Evolutionary conservation across 2,113 vertebrate genomes (phyloP).

Genomic region (Aramus guarauna): DNA sequence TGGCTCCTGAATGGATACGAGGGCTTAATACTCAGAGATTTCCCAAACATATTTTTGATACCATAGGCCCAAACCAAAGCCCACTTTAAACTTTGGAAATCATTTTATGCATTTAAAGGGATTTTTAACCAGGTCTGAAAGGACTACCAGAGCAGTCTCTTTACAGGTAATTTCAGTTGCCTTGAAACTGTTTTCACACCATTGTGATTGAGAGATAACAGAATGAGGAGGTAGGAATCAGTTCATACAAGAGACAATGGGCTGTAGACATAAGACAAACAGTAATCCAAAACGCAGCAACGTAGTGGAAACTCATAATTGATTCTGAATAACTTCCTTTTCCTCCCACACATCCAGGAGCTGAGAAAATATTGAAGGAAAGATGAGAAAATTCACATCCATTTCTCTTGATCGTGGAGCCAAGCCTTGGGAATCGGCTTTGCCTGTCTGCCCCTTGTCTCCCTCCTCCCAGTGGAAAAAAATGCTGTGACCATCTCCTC

Average conservation of each 20-base stretch:
- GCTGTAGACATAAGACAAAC: background rate
- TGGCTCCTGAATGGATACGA: background rate
- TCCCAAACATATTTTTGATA: background rate
- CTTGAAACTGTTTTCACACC: background rate
- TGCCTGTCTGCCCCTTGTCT: background rate
- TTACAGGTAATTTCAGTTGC: background rate
- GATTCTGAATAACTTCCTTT: constrained; percentile 60
- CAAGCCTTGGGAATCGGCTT: background rate
- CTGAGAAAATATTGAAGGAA: constrained; percentile 43
- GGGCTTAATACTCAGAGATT: background rate
- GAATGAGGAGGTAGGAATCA: background rate
- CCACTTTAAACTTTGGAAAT: background rate
- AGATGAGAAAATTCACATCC: constrained; percentile 35
- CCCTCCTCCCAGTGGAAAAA: constrained; percentile 55
- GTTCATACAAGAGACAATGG: constrained; percentile 10
- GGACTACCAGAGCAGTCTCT: background rate
- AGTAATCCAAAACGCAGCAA: background rate
- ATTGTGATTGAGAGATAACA: background rate
- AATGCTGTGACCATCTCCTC: constrained; percentile 10
- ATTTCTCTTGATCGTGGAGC: background rate
- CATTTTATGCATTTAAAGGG: background rate
- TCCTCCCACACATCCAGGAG: constrained; percentile 52
- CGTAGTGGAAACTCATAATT: constrained; percentile 59
- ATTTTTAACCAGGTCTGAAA: background rate
- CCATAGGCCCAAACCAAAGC: background rate